Base-by-base conservation (phyloP, 2,113 vertebrate species). In the Cinclus cinclus region DNA sequence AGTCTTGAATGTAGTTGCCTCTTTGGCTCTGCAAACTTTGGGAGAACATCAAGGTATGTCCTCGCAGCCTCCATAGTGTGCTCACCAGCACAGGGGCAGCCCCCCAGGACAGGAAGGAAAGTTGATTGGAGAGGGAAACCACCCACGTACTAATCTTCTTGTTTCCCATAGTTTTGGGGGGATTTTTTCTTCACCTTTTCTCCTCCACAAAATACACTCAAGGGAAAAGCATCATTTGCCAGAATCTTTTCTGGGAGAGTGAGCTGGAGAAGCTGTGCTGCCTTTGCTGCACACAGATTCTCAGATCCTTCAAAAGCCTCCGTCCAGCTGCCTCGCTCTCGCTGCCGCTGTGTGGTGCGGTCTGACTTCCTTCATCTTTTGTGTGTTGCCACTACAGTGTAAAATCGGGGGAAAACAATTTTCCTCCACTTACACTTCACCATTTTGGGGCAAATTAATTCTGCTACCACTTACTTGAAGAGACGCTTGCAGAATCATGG, bases 281-380 rank as follows among this genome's bases (percentile, higher is more conserved):
- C 83, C 62, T 93, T 92, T 94, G 74, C 95, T 68, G 68, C 53
- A 30, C 70, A 16, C 42, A 33, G 85, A 78, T 83, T 39, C 89
- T 92, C 83, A 90, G 83, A 91, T 78, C 85, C 83, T 92, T 96
- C 93, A 92, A 94, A 94, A 92, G 92, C 73, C 70, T 96, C 85
- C 58, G 91, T 64, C 95, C 96, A 93, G 92, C 95, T 90, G 67
- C 56, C 94, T 88, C 13, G 2, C 83, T 56, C 68, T 71, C 4
- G 1, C 80, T 76, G 88, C 71, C n/a, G 3, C 94, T 75, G 62
- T 52, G 87, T 82, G 73, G 47, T 91, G 83, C 2, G 44, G n/a
- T 89, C 82, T 93, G 79, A 91, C 91, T 95, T 93, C 90, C 93
- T 84, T 90, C 88, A 76, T 96, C 91, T 77, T 97, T 95, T 92